Evolutionary conservation across 1,140 invertebrate genomes (phyloP).

Genomic region (Leptinotarsa defecta): DNA sequence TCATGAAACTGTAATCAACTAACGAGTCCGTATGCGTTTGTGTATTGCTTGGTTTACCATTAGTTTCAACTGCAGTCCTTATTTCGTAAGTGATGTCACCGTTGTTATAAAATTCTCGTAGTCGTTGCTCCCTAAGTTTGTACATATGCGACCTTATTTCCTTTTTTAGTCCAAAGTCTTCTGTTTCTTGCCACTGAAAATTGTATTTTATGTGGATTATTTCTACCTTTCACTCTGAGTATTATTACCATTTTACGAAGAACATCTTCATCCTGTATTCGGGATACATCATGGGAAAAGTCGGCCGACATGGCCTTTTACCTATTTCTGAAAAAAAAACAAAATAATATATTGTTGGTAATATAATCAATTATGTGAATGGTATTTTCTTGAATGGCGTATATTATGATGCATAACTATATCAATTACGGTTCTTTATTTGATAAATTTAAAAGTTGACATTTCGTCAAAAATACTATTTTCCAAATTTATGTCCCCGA

Average conservation of each 20-base stretch:
- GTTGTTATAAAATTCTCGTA: slow-evolving; percentile 70
- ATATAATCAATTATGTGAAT: too few species aligned
- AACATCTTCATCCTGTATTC: slow-evolving; percentile 73
- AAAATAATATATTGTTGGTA: too few species aligned
- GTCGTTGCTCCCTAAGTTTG: slow-evolving; percentile 75
- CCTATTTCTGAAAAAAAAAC: slow-evolving; percentile 10
- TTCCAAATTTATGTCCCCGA: too few species aligned
- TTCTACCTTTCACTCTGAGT: background rate
- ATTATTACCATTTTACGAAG: slow-evolving; percentile 70
- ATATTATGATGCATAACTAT: too few species aligned
- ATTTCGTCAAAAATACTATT: too few species aligned
- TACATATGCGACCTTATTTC: slow-evolving; percentile 84
- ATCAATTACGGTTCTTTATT: too few species aligned
- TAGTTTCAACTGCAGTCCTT: slow-evolving; percentile 39
- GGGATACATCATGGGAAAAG: slow-evolving; percentile 62
- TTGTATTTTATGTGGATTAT: background rate
- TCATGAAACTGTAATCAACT: slow-evolving; percentile 73
- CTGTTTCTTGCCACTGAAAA: slow-evolving; percentile 79
- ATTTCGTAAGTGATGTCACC: slow-evolving; percentile 55
- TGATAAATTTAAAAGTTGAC: too few species aligned
- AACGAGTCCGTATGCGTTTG: slow-evolving; percentile 67
- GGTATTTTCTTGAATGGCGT: too few species aligned
- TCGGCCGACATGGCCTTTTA: slow-evolving; percentile 48
- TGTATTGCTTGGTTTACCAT: slow-evolving; percentile 50
- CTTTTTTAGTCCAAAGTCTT: slow-evolving; percentile 82